Conservation (phyloP, 2,797 vertebrate species). For the Gorsachius magnificus region DNA sequence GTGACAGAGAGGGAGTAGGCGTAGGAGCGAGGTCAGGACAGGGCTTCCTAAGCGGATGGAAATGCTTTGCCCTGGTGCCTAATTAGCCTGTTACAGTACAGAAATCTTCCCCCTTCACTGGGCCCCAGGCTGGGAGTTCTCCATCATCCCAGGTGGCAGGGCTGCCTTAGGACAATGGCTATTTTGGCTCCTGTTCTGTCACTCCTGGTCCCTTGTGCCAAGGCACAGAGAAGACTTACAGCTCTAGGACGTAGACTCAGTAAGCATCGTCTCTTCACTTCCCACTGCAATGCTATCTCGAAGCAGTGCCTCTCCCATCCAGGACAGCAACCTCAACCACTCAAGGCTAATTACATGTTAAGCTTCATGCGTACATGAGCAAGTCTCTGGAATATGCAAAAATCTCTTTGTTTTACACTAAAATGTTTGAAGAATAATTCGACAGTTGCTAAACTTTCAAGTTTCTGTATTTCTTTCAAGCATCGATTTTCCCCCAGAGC, state of each 20-base stretch:
- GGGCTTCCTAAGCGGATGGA: constrained; percentile 35
- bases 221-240: not conserved
- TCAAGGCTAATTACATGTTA: not conserved
- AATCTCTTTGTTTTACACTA: not conserved
- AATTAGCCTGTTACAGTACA: not conserved
- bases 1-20: constrained; percentile 56
- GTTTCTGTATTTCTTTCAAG: not conserved
- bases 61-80: not conserved
- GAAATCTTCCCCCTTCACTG: not conserved
- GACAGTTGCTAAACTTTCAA: not conserved
- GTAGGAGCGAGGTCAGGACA: constrained; percentile 41
- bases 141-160: not conserved
- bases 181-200: not conserved
- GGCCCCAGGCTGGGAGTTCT: not conserved
- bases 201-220: not conserved
- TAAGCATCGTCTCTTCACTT: not conserved
- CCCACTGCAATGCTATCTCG: not conserved
- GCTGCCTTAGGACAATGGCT: not conserved
- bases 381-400: not conserved
- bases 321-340: not conserved
- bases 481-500: not conserved
- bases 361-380: not conserved
- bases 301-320: not conserved
- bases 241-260: not conserved
- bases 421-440: not conserved